Percentiles rank a stretch among this genome's conserved stretches.
phyloP scores from a whole-genome alignment of 1,140 invertebrate genomes.

The Bombus waltoni region DNA sequence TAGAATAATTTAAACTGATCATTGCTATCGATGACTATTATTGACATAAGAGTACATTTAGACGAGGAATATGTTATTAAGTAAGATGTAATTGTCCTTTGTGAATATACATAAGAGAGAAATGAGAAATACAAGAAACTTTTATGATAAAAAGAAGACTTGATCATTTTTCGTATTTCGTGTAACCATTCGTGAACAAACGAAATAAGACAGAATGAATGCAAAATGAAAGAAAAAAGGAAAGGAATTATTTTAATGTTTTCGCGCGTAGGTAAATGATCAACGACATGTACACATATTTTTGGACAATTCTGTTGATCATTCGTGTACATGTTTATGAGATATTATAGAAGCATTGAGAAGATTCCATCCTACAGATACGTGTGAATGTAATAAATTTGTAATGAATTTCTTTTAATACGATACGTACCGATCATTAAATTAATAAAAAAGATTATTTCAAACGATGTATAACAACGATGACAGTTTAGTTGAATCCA shows the following conservation, averaged over 20 bases:
- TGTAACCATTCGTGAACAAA: conserved; percentile 10
- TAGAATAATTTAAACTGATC: conserved; percentile 67
- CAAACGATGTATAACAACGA: not conserved
- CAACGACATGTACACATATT: conserved; percentile 18
- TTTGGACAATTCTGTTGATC: conserved; percentile 18
- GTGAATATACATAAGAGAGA: conserved; percentile 82
- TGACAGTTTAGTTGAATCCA: not conserved
- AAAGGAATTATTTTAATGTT: conserved; percentile 8
- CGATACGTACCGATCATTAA: not conserved
- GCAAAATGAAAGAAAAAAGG: too few species aligned
- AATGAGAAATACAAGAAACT: conserved; percentile 82
- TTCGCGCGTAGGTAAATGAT: not conserved
- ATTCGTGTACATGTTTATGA: conserved; percentile 17
- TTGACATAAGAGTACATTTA: conserved; percentile 79
- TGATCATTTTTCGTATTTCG: conserved; percentile 47
- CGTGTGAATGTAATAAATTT: conserved; percentile 4
- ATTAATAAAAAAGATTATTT: not conserved
- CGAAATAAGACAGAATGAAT: not conserved
- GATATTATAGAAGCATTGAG: conserved; percentile 11
- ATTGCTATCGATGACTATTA: conserved; percentile 78
- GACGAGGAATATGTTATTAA: conserved; percentile 78
- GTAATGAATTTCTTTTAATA: not conserved
- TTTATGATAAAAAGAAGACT: conserved; percentile 77
- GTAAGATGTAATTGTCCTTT: conserved; percentile 82
- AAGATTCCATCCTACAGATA: not conserved